A percentile compares a stretch with the other conserved stretches of the same genome.
Evolutionary conservation across 2,888 invertebrate genomes (phyloP).

Genomic region (Drosophila recens): DNA sequence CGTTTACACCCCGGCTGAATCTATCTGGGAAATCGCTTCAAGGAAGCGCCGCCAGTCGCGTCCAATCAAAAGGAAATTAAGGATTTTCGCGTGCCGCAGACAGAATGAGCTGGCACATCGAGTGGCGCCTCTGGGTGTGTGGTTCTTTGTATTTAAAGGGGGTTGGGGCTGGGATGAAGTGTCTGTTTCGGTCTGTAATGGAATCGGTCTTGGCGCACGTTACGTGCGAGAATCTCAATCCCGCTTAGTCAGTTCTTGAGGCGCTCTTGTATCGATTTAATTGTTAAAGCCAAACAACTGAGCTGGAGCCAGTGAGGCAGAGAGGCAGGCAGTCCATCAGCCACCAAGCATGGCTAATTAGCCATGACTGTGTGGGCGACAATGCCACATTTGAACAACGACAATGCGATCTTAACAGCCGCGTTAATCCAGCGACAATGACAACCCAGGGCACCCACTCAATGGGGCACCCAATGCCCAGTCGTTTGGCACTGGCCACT

Average conservation of each 20-base stretch:
- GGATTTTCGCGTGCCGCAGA: slow-evolving; percentile 66
- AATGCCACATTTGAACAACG: slow-evolving; percentile 25
- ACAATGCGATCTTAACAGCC: slow-evolving; percentile 55
- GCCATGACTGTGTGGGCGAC: slow-evolving; percentile 48
- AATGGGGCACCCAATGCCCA: neutral
- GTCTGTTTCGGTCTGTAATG: slow-evolving; percentile 15
- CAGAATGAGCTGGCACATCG: slow-evolving; percentile 2
- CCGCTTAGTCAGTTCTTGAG: slow-evolving; percentile 37
- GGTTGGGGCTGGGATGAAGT: neutral
- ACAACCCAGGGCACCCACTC: slow-evolving; percentile 18
- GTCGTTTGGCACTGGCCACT: slow-evolving; percentile 4
- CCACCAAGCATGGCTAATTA: slow-evolving; percentile 58
- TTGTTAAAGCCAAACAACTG: slow-evolving; percentile 69
- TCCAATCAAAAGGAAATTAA: slow-evolving; percentile 79
- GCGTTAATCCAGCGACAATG: slow-evolving; percentile 74
- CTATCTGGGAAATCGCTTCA: slow-evolving; percentile 56
- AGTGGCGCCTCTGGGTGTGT: slow-evolving; percentile 13
- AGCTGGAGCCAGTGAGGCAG: neutral
- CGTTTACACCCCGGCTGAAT: slow-evolving; percentile 36
- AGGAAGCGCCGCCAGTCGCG: slow-evolving; percentile 46
- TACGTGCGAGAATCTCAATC: slow-evolving; percentile 52
- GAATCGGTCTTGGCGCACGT: slow-evolving; percentile 23
- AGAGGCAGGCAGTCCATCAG: neutral
- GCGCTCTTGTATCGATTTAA: slow-evolving; percentile 65
- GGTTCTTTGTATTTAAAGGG: neutral